Evolutionary conservation across 2,113 vertebrate genomes (phyloP), one percentile per base, ranked within the genome.

Genomic region (Takifugu flavidus): DNA sequence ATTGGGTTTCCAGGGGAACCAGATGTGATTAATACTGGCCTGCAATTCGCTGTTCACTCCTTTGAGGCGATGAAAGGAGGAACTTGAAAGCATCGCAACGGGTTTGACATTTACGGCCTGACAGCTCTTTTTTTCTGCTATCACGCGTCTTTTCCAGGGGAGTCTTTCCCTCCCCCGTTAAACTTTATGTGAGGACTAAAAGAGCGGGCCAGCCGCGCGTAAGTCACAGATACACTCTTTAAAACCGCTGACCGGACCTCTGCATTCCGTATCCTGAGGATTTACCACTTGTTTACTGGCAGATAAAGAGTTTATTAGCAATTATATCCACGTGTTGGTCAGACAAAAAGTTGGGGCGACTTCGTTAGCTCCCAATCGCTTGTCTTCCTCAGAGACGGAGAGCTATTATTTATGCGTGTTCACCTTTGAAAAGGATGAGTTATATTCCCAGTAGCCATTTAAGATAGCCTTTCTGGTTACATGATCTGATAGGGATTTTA

Each of bases 271-370:
- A 0, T 42, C 49, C 43, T 58, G 8, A 53, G 53, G 55, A 51
- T 29, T 53, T 20, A 54, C 20, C 52, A 31, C 27, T 13, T 80
- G 42, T 60, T 52, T 52, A 61, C 54, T 2, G 5, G 34, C 25
- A 74, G 52, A 44, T 59, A 46, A 62, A 56, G 49, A 25, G 54
- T 60, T 26, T 31, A 34, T 67, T 49, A 65, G 15, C 67, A 67
- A 74, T 67, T 31, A 62, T 47, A 46, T 63, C 66, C 60, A 65
- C 71, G 53, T 65, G 73, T 69, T 71, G 69, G 50, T 57, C 65
- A 66, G 56, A 51, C 13, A 62, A 77, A 63, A 45, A 12, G 1
- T 28, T 42, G 34, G 10, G 56, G 25, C 49, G 49, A 42, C 29
- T 11, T 31, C 26, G 29, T 28, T 49, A 14, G 50, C 39, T 56